Base-by-base conservation (phyloP, 2,113 vertebrate species). In the Pituophis catenifer region DNA sequence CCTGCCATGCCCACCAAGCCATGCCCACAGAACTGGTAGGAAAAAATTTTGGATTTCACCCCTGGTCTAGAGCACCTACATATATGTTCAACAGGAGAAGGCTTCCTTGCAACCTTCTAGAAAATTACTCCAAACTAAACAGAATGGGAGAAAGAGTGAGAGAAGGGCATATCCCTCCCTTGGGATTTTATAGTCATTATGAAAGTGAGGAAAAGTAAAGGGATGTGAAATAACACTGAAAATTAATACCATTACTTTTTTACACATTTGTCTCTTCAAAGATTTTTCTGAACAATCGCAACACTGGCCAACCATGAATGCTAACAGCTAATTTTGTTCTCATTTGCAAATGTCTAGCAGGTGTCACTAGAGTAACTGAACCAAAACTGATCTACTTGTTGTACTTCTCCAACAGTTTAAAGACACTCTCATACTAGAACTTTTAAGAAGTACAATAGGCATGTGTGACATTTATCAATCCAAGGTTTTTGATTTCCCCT, bases 281-380 rank as follows among this genome's bases (percentile, higher is more conserved):
- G 1, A 33, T 12, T 29, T 62, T 85, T 86, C 24, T 55, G 50
- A 86, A 89, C 48, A 59, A 62, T 8, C 90, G 92, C 89, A 86
- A 62, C 75, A 54, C 57, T 44, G 95, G 13, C 97, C 96, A 97
- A 96, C 94, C 97, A 97, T 96, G 2, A 3, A 94, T 8, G 94
- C 70, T 0, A 93, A 57, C 92, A 92, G 94, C 89, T 91, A 91
- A 85, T 91, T 94, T 91, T 95, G 93, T 94, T 94, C 94, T 86
- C 9, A 44, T 65, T 75, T 95, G 95, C 95, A 96, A 95, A 95
- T 17, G 96, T 96, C 97, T 97, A 94, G 94, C 98, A 98, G 97
- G 91, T 98, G 98, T 97, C 93, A 92, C 92, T 58, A 90, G 17
- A 95, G 92, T 93, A 94, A 94, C 95, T 91, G 91, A 96, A 96